A percentile compares a stretch with the other conserved stretches of the same genome.
Conservation (phyloP, 2,888 invertebrate genomes). For the Micropterix aruncella region DNA sequence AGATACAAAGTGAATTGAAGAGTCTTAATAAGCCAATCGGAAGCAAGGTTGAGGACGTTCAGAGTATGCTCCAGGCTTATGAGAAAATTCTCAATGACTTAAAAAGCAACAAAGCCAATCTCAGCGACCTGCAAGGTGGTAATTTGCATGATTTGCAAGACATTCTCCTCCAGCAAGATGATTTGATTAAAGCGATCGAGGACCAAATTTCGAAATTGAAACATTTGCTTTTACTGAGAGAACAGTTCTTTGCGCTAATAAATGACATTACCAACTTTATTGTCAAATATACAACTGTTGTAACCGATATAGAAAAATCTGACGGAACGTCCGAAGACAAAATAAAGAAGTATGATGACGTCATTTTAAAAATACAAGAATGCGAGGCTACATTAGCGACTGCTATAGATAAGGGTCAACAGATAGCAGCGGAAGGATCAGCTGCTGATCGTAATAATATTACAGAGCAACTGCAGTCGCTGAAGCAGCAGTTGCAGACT, state of each 20-base stretch:
- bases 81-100: conserved; percentile 65
- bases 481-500: conserved; percentile 72
- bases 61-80: conserved; percentile 63
- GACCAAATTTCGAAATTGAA: conserved; percentile 72
- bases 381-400: conserved; percentile 78
- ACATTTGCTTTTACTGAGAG: conserved; percentile 64
- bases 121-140: conserved; percentile 62
- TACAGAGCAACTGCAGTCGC: conserved; percentile 72
- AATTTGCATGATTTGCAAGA: conserved; percentile 68
- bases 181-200: conserved; percentile 71
- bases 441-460: conserved; percentile 77
- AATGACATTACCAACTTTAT: conserved; percentile 82
- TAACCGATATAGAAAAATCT: conserved; percentile 73
- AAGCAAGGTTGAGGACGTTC: conserved; percentile 76
- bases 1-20: conserved; percentile 71
- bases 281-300: conserved; percentile 72
- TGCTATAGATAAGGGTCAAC: conserved; percentile 84
- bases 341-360: conserved; percentile 75
- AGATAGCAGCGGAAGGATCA: conserved; percentile 82
- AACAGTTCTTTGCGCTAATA: conserved; percentile 77
- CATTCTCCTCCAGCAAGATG: conserved; percentile 70
- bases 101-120: conserved; percentile 62
- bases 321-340: conserved; percentile 74
- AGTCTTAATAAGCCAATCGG: conserved; percentile 78
- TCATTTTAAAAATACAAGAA: conserved; percentile 76